phyloP scores from a whole-genome alignment of 2,797 vertebrate genomes.

The Chiloscyllium punctatum region DNA sequence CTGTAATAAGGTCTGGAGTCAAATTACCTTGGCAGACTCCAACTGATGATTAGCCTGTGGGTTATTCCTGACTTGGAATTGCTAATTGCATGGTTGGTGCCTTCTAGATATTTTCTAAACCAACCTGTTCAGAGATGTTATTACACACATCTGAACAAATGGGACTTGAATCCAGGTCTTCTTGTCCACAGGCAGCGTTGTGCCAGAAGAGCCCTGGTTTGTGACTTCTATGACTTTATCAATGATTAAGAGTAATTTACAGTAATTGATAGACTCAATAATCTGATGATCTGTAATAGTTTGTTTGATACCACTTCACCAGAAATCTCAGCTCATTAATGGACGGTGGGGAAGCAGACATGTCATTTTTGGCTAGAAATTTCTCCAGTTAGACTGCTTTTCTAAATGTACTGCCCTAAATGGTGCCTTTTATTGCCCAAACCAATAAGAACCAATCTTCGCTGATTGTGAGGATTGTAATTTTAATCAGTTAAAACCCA shows the following conservation, averaged over 20 bases:
- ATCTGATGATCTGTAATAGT: not conserved
- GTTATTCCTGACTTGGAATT: not conserved
- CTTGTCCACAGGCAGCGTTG: no score
- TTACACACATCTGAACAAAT: no score
- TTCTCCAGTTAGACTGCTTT: not conserved
- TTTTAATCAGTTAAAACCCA: not conserved
- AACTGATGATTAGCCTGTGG: not conserved
- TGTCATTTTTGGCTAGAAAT: not conserved
- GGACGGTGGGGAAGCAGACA: not conserved
- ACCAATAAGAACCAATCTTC: not conserved
- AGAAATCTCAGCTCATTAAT: not conserved
- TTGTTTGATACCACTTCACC: not conserved
- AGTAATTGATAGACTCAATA: not conserved
- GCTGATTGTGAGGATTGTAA: not conserved
- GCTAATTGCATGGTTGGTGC: no score
- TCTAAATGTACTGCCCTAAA: not conserved
- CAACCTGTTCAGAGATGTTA: no score
- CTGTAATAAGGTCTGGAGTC: not conserved
- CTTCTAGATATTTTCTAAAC: not conserved
- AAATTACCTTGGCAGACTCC: not conserved
- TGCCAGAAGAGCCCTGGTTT: no score
- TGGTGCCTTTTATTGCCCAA: not conserved
- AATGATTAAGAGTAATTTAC: not conserved
- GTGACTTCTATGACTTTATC: no score
- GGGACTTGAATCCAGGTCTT: no score